Conservation (phyloP, 2,888 invertebrate species). For the Quadroppia sp. region DNA sequence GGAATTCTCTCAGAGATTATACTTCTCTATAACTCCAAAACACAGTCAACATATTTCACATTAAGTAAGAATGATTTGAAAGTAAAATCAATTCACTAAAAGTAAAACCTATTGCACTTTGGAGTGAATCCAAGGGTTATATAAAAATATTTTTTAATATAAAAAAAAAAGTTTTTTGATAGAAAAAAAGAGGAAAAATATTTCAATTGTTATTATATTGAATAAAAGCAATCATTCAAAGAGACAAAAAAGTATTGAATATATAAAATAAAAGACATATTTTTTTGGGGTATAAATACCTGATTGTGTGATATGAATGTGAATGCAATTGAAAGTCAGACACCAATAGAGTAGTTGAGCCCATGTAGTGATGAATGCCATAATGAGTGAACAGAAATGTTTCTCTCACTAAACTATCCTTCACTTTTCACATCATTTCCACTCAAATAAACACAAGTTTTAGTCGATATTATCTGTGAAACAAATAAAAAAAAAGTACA, state of each 20-base stretch:
- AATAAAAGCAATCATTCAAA: background rate
- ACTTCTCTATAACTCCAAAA: background rate
- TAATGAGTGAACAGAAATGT: background rate
- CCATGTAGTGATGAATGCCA: background rate
- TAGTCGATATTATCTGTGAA: background rate
- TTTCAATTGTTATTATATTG: background rate
- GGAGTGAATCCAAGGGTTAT: background rate
- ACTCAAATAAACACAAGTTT: background rate
- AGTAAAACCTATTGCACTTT: background rate
- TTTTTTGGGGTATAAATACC: background rate
- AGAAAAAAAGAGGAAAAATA: background rate
- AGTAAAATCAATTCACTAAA: slow-evolving; percentile 1
- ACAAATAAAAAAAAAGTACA: background rate
- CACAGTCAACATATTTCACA: slow-evolving; percentile 17
- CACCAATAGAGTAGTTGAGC: slow-evolving; percentile 15
- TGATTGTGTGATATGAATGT: slow-evolving; percentile 17
- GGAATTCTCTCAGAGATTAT: background rate
- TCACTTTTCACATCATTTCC: background rate
- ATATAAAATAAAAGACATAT: no score
- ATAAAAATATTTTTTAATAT: background rate
- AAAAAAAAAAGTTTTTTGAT: background rate
- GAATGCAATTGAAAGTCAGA: background rate
- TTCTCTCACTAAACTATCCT: background rate
- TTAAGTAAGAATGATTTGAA: background rate
- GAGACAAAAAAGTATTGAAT: background rate